Evolutionary conservation across 2,888 invertebrate species (phyloP).

Genomic region (Dromius quadrimaculatus): DNA sequence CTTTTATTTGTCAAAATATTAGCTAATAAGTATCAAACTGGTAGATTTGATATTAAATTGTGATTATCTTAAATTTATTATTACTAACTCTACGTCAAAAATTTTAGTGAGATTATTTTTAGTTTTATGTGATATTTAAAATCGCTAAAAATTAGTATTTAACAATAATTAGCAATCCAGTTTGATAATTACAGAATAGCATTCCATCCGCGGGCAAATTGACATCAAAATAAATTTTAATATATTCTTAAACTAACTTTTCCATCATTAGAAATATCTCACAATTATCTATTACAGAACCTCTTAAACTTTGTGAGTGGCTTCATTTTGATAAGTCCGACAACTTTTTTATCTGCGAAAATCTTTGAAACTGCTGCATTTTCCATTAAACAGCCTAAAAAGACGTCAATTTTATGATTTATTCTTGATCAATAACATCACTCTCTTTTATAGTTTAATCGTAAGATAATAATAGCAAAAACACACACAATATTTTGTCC

Average conservation of each 20-base stretch:
- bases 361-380: too few species aligned
- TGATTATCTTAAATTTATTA: conserved; percentile 15
- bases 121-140: conserved; percentile 24
- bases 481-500: too few species aligned
- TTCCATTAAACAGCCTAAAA: too few species aligned
- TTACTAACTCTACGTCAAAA: conserved; percentile 25
- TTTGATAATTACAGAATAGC: conserved; percentile 34
- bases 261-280: too few species aligned
- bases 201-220: conserved; percentile 28
- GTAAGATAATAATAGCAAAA: too few species aligned
- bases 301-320: too few species aligned
- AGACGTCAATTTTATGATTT: too few species aligned
- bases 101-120: conserved; percentile 31
- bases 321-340: too few species aligned
- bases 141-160: conserved; percentile 25
- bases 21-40: conserved; percentile 25
- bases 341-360: too few species aligned
- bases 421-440: too few species aligned
- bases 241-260: conserved; percentile 15
- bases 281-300: too few species aligned
- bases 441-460: too few species aligned
- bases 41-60: conserved; percentile 26
- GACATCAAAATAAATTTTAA: conserved; percentile 16
- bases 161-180: conserved; percentile 2
- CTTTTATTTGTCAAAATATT: conserved; percentile 37